Base-by-base conservation (phyloP, 23 tunicate genomes). In the Oikopleura dioica region DNA sequence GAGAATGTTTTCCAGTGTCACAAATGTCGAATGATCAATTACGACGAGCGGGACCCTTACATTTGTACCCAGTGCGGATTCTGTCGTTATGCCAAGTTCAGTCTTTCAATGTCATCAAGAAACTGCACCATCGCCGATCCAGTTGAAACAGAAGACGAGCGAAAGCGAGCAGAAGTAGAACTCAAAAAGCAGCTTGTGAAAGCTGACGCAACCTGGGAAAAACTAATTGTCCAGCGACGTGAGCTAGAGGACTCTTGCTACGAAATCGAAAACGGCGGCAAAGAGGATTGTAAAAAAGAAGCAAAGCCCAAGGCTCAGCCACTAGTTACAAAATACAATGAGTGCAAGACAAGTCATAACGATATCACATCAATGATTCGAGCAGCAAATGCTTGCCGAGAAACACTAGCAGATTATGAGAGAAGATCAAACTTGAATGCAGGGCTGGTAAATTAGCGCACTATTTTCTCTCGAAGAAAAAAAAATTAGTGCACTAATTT, bases 1-100 rank as follows among this genome's bases (percentile, higher is more conserved):
- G 97, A 91, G 83, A 91, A 91, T 76, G 97, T 91, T 78, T 91
- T 91, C 78, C 97, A 91, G 36, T 91, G 97, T 51, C 97, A 91
- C 78, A 91, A 91, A 38, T 91, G 97, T 50, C 75, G 97, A 38
- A 91, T 92, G 69, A 91, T 91, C 77, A 91, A 91, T 51, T 91
- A 91, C 68, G 97, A 91, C 68, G 97, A 91, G 76, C 85, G 85
- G 75, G 97, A 91, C 37, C 97, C 97, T 35, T 91, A 38, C 51
- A 76, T 91, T 58, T 91, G 97, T 77, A 91, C 85, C 75, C 83
- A 85, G n/a, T 91, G 97, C 44, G 97, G 97, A 1, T 91, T 82
- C 38, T 91, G 92, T 31, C 85, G 85, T 37, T 86, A 91, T 68
- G 97, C 97, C 77, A 91, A 91, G 82, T 91, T 91, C 35, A 92